Evolutionary conservation across 2,113 vertebrate species (phyloP), one percentile per base, ranked within the genome.

Genomic region (Apodemus sylvaticus): DNA sequence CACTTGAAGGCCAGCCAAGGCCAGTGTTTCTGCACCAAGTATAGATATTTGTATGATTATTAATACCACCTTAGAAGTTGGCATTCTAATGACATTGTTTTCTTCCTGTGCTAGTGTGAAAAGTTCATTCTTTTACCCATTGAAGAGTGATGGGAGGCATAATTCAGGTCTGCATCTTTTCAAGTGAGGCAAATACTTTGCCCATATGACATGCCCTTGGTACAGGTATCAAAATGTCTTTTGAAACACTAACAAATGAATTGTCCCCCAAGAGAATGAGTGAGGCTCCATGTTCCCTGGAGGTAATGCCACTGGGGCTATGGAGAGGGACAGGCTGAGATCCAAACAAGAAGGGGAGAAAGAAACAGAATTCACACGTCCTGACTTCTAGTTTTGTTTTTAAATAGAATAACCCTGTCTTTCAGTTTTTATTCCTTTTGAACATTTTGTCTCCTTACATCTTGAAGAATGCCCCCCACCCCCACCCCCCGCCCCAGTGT

Each of bases 51-150:
- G 86, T 68, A 83, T 81, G 60, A 77, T 81, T 82, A 89, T 51
- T 92, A 91, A 88, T 10, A 83, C 55, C 31, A 68, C 39, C 26
- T 86, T 78, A 82, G 29, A 93, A 94, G 60, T 20, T 85, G 87
- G 71, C 51, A 74, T 89, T 91, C 24, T 31, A 60, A 93, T 92
- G 68, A 79, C 66, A 91, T 79, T 16, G 58, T 88, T 77, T 94
- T 90, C 62, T 92, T 74, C 45, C 73, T 48, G 39, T 42, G 53
- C n/a, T 45, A 31, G 45, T 86, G 87, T 81, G 90, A 93, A 97
- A 86, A 94, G 77, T 89, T 96, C 24, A 89, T 66, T 89, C 53
- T 95, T 90, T 90, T 93, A 96, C 76, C 90, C 60, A 86, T 53
- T 92, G 42, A 12, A 95, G 78, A 74, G 76, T 53, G 73, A 96